A percentile compares a stretch with the other conserved stretches of the same genome.
phyloP scores from a whole-genome alignment of 2,797 vertebrate species.

The Numenius phaeopus region DNA sequence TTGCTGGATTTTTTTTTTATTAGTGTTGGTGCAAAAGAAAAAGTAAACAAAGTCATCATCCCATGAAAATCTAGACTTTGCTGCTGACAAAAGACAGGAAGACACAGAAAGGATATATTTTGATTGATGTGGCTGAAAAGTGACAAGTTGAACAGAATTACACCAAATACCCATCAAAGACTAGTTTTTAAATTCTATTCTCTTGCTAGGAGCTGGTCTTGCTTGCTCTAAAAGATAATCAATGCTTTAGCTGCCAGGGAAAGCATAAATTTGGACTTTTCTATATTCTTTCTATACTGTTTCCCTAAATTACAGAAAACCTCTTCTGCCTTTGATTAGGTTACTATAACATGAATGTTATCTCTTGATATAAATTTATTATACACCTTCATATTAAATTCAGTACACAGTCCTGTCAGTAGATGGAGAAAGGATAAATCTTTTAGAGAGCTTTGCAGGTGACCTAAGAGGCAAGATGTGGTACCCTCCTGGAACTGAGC shows the following conservation, averaged over 20 bases:
- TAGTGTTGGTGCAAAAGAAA: background rate
- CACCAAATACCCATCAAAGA: background rate
- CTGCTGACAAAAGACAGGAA: background rate
- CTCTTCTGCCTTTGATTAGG: background rate
- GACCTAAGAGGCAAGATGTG: slow-evolving; percentile 43
- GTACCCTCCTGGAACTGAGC: slow-evolving; percentile 42
- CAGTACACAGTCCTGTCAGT: background rate
- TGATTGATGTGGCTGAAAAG: background rate
- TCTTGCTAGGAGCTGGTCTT: background rate
- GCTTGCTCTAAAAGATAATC: background rate
- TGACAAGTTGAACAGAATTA: background rate
- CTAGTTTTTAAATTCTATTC: background rate
- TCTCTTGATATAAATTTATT: background rate
- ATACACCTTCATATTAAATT: background rate
- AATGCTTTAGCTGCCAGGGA: background rate
- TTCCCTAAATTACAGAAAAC: background rate
- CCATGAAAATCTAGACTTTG: background rate
- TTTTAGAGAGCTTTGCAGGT: slow-evolving; percentile 48
- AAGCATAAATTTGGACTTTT: background rate
- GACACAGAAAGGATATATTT: background rate
- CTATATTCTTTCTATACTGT: background rate
- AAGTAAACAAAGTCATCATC: background rate
- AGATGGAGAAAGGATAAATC: slow-evolving; percentile 26
- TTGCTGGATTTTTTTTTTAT: background rate
- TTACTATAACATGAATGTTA: background rate